These are phyloP conservation scores for Ellobius talpinus DNA, from an alignment of 2,113 vertebrate species.

Conservation along the genomic window DNA sequence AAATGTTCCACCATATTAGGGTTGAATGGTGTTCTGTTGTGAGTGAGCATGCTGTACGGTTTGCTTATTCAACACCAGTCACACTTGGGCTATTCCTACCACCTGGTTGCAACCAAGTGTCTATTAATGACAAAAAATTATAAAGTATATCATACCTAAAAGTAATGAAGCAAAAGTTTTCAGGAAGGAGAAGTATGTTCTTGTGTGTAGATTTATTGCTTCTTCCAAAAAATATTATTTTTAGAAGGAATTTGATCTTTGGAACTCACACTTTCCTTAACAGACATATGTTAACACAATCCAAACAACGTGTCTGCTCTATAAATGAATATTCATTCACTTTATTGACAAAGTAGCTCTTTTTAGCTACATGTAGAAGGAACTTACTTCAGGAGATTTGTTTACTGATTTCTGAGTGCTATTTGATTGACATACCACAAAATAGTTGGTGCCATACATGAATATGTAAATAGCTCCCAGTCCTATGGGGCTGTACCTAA, in stretches of 20 bases:
- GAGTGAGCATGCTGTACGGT: background rate
- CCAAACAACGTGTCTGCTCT: constrained; percentile 75
- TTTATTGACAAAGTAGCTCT: constrained; percentile 78
- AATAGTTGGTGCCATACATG: constrained; percentile 30
- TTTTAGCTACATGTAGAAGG: constrained; percentile 66
- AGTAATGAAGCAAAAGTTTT: constrained; percentile 47
- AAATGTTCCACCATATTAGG: background rate
- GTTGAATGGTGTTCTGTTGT: background rate
- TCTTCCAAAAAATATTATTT: constrained; percentile 68
- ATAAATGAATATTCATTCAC: constrained; percentile 81
- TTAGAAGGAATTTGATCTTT: constrained; percentile 75
- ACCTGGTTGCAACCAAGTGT: background rate
- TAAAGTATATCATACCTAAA: constrained; percentile 35
- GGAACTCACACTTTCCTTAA: constrained; percentile 73
- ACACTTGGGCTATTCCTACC: background rate
- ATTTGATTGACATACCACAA: constrained; percentile 55
- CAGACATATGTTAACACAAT: constrained; percentile 78
- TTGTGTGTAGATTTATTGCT: constrained; percentile 33
- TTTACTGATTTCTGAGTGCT: constrained; percentile 57
- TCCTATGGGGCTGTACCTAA: background rate
- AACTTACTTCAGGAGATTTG: constrained; percentile 57
- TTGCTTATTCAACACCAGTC: background rate
- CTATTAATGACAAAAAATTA: constrained; percentile 32
- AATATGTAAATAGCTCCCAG: constrained; percentile 15
- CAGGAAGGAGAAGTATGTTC: constrained; percentile 35